Conservation (phyloP, 2,797 vertebrate species). For the Falco berigora region DNA sequence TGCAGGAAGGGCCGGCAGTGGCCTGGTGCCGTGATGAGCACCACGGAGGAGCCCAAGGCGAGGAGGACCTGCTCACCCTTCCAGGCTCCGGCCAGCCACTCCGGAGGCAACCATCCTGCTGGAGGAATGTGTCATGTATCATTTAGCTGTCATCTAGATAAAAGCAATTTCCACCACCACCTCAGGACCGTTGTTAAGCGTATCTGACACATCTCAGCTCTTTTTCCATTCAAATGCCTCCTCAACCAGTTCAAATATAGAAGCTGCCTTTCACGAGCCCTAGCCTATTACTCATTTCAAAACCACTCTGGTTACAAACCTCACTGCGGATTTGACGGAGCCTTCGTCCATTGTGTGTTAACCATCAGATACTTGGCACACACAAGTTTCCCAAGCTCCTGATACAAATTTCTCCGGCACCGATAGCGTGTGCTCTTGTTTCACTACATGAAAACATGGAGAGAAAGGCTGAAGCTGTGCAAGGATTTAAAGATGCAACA, state of each 20-base stretch:
- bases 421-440: neutral
- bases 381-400: neutral
- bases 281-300: constrained; percentile 9
- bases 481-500: neutral
- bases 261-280: constrained; percentile 38
- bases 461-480: neutral
- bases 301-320: neutral
- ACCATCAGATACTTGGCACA: neutral
- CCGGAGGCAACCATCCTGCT: neutral
- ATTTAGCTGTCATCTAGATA: neutral
- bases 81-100: neutral
- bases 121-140: neutral
- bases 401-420: neutral
- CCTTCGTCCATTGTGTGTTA: neutral
- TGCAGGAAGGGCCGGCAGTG: neutral
- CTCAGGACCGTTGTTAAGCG: neutral
- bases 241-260: constrained; percentile 19
- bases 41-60: fast-evolving
- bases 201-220: constrained; percentile 22
- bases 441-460: neutral
- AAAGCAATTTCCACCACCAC: neutral
- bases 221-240: neutral
- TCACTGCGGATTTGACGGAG: neutral
- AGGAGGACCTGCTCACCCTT: neutral
- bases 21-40: fast-evolving